These are phyloP conservation scores for Drosophila kambysellisi DNA, from an alignment of 2,888 invertebrate genomes.

Conservation along the genomic window DNA sequence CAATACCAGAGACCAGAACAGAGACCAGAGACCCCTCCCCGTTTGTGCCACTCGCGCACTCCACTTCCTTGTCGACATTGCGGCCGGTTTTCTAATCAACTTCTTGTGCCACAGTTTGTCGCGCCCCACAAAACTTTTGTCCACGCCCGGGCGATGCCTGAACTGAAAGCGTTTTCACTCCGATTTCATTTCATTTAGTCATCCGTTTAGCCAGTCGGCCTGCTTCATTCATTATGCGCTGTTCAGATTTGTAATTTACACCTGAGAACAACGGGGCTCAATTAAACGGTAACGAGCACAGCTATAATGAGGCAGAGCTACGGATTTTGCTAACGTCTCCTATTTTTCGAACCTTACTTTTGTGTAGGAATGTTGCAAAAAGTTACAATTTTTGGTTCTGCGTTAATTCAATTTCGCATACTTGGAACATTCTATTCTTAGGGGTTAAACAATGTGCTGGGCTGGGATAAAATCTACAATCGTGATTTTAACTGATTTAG, in stretches of 20 bases:
- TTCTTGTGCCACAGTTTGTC: constrained; percentile 78
- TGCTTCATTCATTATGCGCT: constrained; percentile 73
- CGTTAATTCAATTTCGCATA: background rate
- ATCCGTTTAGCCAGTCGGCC: constrained; percentile 53
- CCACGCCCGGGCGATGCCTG: constrained; percentile 44
- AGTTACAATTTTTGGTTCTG: background rate
- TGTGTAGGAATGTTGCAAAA: background rate
- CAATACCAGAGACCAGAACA: constrained; percentile 10
- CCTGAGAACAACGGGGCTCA: constrained; percentile 60
- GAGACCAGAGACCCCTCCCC: background rate
- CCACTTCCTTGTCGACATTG: constrained; percentile 46
- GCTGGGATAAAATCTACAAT: background rate
- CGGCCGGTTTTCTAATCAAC: constrained; percentile 74
- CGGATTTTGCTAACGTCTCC: background rate
- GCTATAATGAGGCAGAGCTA: constrained; percentile 8
- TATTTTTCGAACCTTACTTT: background rate
- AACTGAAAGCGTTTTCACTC: constrained; percentile 75
- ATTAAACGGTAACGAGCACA: constrained; percentile 39
- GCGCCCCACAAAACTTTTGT: constrained; percentile 63
- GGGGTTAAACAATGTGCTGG: background rate
- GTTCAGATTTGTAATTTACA: constrained; percentile 78
- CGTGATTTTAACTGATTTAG: background rate
- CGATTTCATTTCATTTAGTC: constrained; percentile 79
- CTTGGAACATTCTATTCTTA: background rate
- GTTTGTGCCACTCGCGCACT: background rate